Base-by-base conservation (phyloP, 2,888 invertebrate genomes). In the Calliscelio sp. region DNA sequence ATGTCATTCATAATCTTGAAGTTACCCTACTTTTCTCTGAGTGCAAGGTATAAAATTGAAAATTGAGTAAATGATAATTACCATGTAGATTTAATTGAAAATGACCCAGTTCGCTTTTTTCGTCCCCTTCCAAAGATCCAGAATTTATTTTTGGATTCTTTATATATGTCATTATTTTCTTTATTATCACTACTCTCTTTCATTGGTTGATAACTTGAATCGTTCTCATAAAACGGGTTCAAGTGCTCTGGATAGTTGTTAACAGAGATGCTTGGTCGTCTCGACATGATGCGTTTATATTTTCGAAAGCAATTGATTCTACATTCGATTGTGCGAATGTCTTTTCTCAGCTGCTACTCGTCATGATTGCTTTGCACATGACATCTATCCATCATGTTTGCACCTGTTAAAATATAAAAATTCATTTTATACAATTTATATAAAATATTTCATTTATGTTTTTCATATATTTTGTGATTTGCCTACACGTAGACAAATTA, bases 161-260 rank as follows among this genome's bases (percentile, higher is more conserved):
- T 92, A 25, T 63, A 59, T 22, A 85, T 63, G 44, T 87, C 71
- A 68, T 90, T 89, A 1, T 70, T 83, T 18, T 89, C 89, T 6
- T 85, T 86, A 10, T 84, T 85, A 3, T 86, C 66, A 41, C 77
- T 81, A 70, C 55, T 77, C 61, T 77, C 77, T 81, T 82, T 85
- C 57, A 80, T 74, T 61, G 85, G 38, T 35, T 87, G 87, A 14
- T 82, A 73, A 55, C 70, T 86, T 22, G 66, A 35, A 51, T 86
- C 84, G 70, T 95, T 96, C 88, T 96, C 96, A 86, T 95, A 95
- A 92, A 96, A 96, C 22, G 96, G 96, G 93, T 96, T 96, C 85
- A 96, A 94, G 92, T 96, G 96, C 90, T 96, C 96, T 55, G 96
- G 96, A 92, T 96, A 96, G 92, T 96, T 95, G 91, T 95, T 94